phyloP scores from a whole-genome alignment of 2,888 invertebrate species.

The Drosophila nigricruria region DNA sequence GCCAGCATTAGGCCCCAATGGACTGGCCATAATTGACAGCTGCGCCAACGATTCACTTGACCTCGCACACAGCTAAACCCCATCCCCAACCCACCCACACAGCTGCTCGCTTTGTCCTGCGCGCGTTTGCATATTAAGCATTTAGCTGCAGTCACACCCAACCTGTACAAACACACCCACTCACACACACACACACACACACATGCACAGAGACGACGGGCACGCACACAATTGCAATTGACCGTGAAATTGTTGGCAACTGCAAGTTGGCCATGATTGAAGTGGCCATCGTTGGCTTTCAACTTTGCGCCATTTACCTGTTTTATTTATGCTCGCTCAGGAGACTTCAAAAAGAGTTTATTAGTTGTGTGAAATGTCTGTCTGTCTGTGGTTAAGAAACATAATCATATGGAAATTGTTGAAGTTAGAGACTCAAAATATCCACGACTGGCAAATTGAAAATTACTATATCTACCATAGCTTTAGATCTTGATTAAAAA shows the following conservation, averaged over 20 bases:
- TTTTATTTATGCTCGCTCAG: background rate
- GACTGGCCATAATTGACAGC: conserved; percentile 67
- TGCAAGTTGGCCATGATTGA: conserved; percentile 46
- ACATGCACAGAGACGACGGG: conserved; percentile 2
- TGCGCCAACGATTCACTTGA: conserved; percentile 48
- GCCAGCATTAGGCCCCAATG: conserved; percentile 46
- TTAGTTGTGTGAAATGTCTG: background rate
- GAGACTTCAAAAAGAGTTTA: background rate
- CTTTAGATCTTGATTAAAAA: too few relatives aligned
- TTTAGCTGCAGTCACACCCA: conserved; percentile 46
- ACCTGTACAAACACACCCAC: background rate
- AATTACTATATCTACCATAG: too few relatives aligned
- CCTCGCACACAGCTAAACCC: conserved; percentile 21
- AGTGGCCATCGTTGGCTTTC: conserved; percentile 31
- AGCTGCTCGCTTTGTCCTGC: conserved; percentile 8
- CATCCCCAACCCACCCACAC: background rate
- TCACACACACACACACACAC: background rate
- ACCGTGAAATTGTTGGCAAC: conserved; percentile 53
- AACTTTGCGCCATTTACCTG: conserved; percentile 25
- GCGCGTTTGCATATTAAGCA: conserved; percentile 50
- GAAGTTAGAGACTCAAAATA: too few relatives aligned
- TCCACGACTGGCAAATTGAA: too few relatives aligned
- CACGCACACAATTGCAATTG: conserved; percentile 36
- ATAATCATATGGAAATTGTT: too few relatives aligned
- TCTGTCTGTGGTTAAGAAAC: too few relatives aligned